Percentiles rank a stretch among this genome's conserved stretches.
phyloP scores from a whole-genome alignment of 2,888 invertebrate genomes.

The Plebejus melissa region DNA sequence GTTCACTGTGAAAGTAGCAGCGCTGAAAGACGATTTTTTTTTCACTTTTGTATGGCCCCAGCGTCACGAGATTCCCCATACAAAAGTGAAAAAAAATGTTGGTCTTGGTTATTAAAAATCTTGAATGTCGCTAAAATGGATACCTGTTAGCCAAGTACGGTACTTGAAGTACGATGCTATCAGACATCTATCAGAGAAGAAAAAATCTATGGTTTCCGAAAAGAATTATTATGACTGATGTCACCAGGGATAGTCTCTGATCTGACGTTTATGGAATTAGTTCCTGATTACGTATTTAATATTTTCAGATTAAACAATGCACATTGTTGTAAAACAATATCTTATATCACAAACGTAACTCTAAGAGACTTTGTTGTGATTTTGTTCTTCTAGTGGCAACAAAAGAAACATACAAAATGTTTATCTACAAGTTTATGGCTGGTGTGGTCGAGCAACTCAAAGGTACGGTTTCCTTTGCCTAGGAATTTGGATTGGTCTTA shows the following conservation, averaged over 20 bases:
- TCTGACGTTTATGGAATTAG: not conserved
- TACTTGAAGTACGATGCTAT: too few relatives aligned
- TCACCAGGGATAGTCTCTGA: not conserved
- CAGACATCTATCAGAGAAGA: not conserved
- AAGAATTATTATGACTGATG: not conserved
- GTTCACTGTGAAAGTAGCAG: too few relatives aligned
- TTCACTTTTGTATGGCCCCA: too few relatives aligned
- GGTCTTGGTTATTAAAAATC: too few relatives aligned
- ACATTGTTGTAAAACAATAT: not conserved
- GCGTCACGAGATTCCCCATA: too few relatives aligned
- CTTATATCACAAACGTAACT: not conserved
- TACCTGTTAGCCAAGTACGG: too few relatives aligned
- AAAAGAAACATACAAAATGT: conserved; percentile 41
- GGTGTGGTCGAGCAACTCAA: conserved; percentile 46
- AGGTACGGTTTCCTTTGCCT: conserved; percentile 31
- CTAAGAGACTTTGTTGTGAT: not conserved
- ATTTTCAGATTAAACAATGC: not conserved
- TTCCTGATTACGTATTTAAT: not conserved
- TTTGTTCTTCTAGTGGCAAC: not conserved
- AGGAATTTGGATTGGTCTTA: not conserved
- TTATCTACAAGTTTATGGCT: conserved; percentile 51
- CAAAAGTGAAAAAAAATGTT: too few relatives aligned
- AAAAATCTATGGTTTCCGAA: not conserved
- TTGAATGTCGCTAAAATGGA: too few relatives aligned
- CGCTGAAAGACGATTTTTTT: too few relatives aligned